Percentiles rank a stretch among this genome's conserved stretches.
Conservation (phyloP, 2,888 invertebrate genomes). For the Drosophila antonietae region DNA sequence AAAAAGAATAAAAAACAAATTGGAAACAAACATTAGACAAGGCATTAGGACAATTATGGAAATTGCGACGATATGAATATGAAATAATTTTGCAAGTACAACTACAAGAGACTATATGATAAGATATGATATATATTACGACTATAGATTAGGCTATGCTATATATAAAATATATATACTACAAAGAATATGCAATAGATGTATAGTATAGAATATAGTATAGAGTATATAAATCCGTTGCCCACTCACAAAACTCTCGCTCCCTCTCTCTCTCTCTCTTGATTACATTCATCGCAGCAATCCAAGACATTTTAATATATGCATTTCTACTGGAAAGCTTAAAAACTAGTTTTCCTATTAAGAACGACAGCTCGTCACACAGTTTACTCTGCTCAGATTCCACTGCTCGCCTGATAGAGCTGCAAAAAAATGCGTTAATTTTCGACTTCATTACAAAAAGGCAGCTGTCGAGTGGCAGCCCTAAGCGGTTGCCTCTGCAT, state of each 20-base stretch:
- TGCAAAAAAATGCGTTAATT: slow-evolving; percentile 48
- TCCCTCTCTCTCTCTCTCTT: neutral
- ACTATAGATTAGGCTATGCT: no score
- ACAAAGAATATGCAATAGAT: neutral
- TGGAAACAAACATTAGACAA: neutral
- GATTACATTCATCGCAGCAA: neutral
- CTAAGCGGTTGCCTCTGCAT: slow-evolving; percentile 41
- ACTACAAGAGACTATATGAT: neutral
- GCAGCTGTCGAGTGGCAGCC: slow-evolving; percentile 32
- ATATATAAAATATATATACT: neutral
- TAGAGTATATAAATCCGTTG: no score
- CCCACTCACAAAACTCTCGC: no score
- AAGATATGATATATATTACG: neutral
- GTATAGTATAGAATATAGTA: no score
- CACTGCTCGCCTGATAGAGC: neutral
- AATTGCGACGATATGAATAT: neutral
- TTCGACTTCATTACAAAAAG: slow-evolving; percentile 58
- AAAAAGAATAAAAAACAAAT: neutral
- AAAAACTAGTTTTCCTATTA: neutral
- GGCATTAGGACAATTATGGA: neutral
- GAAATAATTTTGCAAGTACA: neutral
- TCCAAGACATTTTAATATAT: neutral
- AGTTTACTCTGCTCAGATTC: slow-evolving; percentile 7
- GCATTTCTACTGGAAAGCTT: neutral
- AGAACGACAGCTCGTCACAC: slow-evolving; percentile 23